phyloP scores from a whole-genome alignment of 2,113 vertebrate genomes.

The Galbula dea region DNA sequence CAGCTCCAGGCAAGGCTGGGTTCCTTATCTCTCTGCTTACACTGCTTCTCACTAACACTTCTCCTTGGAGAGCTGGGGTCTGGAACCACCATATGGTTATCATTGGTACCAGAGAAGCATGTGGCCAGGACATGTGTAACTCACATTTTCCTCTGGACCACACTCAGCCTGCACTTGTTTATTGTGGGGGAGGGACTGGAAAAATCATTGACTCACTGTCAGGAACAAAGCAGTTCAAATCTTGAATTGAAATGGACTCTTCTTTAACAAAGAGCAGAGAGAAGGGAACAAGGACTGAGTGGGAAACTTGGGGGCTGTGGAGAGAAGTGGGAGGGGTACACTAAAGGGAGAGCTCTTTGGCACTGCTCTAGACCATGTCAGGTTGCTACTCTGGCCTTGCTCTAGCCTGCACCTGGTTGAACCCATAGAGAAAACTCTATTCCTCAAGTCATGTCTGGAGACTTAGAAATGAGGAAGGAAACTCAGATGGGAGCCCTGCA shows the following conservation, averaged over 20 bases:
- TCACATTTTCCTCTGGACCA: slow-evolving; percentile 62
- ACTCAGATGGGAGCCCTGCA: not conserved
- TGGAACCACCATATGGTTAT: slow-evolving; percentile 50
- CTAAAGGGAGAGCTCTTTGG: not conserved
- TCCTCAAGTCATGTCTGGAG: not conserved
- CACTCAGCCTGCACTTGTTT: slow-evolving; percentile 52
- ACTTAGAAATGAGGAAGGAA: not conserved
- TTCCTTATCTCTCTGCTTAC: not conserved
- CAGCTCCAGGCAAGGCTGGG: not conserved
- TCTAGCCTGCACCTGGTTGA: not conserved
- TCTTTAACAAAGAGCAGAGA: not conserved
- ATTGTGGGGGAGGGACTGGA: slow-evolving; percentile 42
- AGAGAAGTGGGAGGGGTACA: not conserved
- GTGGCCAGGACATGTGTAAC: slow-evolving; percentile 23
- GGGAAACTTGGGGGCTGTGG: not conserved
- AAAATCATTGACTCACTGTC: slow-evolving; percentile 31
- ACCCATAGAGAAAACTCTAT: not conserved
- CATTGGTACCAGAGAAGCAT: slow-evolving; percentile 24
- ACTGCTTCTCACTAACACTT: not conserved
- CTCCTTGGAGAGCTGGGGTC: not conserved
- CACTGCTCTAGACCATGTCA: not conserved
- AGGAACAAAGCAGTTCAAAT: slow-evolving; percentile 37
- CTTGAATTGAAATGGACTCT: not conserved
- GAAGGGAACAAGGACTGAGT: not conserved
- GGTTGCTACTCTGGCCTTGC: not conserved